phyloP scores from a whole-genome alignment of 2,888 invertebrate species.

The Drosophila tanythrix region DNA sequence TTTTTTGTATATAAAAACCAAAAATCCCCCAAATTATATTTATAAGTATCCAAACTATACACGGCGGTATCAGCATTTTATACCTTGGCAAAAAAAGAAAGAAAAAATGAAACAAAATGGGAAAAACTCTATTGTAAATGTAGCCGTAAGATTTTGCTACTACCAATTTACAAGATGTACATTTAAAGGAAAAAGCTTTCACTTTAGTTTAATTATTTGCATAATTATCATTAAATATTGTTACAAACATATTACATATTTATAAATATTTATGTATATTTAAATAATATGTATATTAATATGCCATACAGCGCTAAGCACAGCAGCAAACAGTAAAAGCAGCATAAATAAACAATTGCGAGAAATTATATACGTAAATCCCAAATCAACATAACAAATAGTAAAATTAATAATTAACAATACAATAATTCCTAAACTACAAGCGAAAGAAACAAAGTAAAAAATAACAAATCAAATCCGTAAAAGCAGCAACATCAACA shows the following conservation, averaged over 20 bases:
- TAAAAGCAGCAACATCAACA: slow-evolving; percentile 26
- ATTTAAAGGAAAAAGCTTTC: slow-evolving; percentile 77
- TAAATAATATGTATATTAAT: slow-evolving; percentile 57
- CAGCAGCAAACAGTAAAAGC: slow-evolving; percentile 38
- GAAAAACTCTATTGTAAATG: slow-evolving; percentile 64
- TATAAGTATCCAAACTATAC: slow-evolving; percentile 59
- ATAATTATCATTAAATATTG: slow-evolving; percentile 74
- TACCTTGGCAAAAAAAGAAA: slow-evolving; percentile 52
- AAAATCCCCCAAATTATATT: slow-evolving; percentile 51
- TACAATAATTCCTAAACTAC: slow-evolving; percentile 30
- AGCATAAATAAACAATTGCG: slow-evolving; percentile 32
- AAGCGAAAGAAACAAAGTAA: slow-evolving; percentile 12
- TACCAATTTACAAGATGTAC: slow-evolving; percentile 78
- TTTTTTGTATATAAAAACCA: slow-evolving; percentile 67
- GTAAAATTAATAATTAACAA: slow-evolving; percentile 39
- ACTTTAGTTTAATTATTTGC: slow-evolving; percentile 80
- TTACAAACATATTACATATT: slow-evolving; percentile 77
- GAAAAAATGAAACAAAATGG: slow-evolving; percentile 26
- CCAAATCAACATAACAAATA: slow-evolving; percentile 37
- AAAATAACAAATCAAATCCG: slow-evolving; percentile 23
- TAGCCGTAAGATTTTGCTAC: slow-evolving; percentile 78
- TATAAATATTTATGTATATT: slow-evolving; percentile 58
- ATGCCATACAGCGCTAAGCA: slow-evolving; percentile 70
- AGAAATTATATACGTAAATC: slow-evolving; percentile 66
- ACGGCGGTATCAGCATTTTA: slow-evolving; percentile 66